phyloP scores from a whole-genome alignment of 2,888 invertebrate genomes.

The Trissonchulus latispiculum region DNA sequence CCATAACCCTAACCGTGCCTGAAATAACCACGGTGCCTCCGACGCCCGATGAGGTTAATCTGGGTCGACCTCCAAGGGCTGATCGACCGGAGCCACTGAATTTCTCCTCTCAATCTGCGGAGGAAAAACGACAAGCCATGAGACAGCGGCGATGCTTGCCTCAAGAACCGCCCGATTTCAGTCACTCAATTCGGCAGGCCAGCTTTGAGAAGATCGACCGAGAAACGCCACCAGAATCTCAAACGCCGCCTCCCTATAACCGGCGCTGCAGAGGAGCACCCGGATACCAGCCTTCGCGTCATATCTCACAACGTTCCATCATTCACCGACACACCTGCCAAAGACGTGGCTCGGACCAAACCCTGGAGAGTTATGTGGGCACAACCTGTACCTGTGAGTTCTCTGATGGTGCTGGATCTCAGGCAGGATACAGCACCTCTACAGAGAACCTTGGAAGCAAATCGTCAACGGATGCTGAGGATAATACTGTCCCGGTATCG shows the following conservation, averaged over 20 bases:
- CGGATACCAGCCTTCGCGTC: neutral
- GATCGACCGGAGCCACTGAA: neutral
- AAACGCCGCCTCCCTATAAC: neutral
- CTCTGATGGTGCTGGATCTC: neutral
- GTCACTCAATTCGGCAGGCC: neutral
- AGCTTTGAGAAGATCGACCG: neutral
- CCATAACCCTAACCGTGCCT: neutral
- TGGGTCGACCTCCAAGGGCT: neutral
- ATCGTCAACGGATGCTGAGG: neutral
- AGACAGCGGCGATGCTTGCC: neutral
- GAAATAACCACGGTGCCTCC: neutral
- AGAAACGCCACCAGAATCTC: neutral
- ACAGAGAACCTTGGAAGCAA: neutral
- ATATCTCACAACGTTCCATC: neutral
- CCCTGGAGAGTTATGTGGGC: neutral
- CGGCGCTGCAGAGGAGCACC: neutral
- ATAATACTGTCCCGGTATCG: neutral
- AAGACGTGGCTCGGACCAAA: neutral
- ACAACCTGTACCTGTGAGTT: neutral
- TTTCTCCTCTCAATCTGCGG: too few relatives aligned
- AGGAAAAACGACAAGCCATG: too few relatives aligned
- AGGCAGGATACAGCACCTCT: neutral
- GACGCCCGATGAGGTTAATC: neutral
- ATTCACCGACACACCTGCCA: neutral
- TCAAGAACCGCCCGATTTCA: neutral